A percentile compares a stretch with the other conserved stretches of the same genome.
Conservation (phyloP, 2,113 vertebrate species). For the Rhadina sibilatrix region DNA sequence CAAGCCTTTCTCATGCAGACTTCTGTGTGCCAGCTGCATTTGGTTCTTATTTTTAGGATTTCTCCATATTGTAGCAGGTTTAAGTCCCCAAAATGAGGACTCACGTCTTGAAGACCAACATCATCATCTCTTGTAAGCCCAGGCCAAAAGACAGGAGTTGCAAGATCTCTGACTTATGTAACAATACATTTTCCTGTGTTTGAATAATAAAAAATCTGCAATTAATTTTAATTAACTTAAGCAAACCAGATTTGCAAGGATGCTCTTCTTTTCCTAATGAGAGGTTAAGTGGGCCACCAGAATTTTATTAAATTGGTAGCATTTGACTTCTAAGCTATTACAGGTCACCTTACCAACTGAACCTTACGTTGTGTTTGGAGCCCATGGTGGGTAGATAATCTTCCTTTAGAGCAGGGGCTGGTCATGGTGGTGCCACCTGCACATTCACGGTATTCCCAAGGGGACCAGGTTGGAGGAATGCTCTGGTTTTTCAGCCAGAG, state of each 20-base stretch:
- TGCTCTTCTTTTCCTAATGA: neutral
- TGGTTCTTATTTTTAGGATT: constrained; percentile 10
- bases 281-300: neutral
- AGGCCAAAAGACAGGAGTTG: neutral
- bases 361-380: neutral
- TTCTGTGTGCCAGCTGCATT: neutral
- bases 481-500: neutral
- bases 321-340: neutral
- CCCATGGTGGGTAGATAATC: neutral
- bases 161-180: neutral
- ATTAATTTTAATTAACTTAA: constrained; percentile 17
- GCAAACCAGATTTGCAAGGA: neutral
- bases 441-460: neutral
- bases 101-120: neutral
- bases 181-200: neutral
- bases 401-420: neutral
- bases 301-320: neutral
- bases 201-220: neutral
- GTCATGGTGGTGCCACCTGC: neutral
- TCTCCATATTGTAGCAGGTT: neutral
- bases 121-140: neutral
- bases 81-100: neutral
- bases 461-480: neutral
- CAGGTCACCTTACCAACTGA: neutral
- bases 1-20: neutral